A percentile compares a stretch with the other conserved stretches of the same genome.
These are phyloP conservation scores for Oscheius sp. DNA, from an alignment of 2,888 invertebrate genomes.

Conservation along the genomic window DNA sequence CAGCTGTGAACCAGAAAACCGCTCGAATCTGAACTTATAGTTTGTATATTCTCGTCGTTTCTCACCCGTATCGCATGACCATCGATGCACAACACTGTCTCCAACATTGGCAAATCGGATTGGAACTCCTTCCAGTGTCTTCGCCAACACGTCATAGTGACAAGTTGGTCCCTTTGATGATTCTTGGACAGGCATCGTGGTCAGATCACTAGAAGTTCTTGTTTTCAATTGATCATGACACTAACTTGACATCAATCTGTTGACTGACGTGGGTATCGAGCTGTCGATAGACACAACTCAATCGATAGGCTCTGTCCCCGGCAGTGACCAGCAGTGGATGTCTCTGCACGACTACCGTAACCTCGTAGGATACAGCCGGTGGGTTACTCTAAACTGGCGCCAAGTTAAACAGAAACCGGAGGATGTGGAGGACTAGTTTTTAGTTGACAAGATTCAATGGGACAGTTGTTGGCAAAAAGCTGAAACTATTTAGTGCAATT, in stretches of 20 bases:
- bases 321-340: constrained; percentile 70
- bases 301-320: constrained; percentile 53
- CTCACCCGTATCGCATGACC: constrained; percentile 68
- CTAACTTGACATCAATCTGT: constrained; percentile 61
- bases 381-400: constrained; percentile 51
- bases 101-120: constrained; percentile 69
- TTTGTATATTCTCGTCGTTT: background rate
- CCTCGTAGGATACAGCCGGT: constrained; percentile 61
- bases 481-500: constrained; percentile 13
- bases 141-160: constrained; percentile 65
- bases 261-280: constrained; percentile 51
- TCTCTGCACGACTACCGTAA: constrained; percentile 67
- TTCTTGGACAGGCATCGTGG: constrained; percentile 37
- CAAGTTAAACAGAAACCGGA: constrained; percentile 7
- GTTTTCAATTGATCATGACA: background rate
- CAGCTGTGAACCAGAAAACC: constrained; percentile 72
- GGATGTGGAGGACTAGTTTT: constrained; percentile 1
- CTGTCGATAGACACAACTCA: constrained; percentile 69
- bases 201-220: constrained; percentile 44
- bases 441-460: background rate
- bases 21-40: constrained; percentile 45
- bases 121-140: constrained; percentile 57
- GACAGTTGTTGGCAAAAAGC: constrained; percentile 4
- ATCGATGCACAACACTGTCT: constrained; percentile 67
- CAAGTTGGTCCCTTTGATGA: constrained; percentile 43